Evolutionary conservation across 2,888 invertebrate genomes (phyloP).

Genomic region (Campoplex capitator): DNA sequence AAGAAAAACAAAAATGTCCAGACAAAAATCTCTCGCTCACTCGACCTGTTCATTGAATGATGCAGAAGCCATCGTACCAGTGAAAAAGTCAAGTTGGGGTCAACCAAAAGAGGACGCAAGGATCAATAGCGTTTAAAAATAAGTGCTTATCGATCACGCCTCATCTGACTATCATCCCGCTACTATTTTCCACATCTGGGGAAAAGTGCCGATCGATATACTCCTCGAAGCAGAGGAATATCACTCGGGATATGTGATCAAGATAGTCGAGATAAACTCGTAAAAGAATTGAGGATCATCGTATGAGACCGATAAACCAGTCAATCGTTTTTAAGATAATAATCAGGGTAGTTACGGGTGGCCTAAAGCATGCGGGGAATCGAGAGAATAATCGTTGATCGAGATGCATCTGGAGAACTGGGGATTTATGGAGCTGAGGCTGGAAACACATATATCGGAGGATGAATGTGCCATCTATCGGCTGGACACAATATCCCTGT

Average conservation of each 20-base stretch:
- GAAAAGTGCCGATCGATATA: not conserved
- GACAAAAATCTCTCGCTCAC: not conserved
- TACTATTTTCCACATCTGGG: not conserved
- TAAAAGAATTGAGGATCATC: not conserved
- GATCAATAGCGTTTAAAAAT: conserved; percentile 64
- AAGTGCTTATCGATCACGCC: conserved; percentile 51
- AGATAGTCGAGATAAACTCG: not conserved
- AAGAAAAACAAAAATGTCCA: not conserved
- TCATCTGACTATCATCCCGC: conserved; percentile 5
- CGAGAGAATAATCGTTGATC: conserved; percentile 7
- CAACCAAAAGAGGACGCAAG: conserved; percentile 33
- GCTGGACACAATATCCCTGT: conserved; percentile 73
- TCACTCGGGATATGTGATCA: not conserved
- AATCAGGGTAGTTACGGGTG: not conserved
- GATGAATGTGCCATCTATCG: conserved; percentile 47
- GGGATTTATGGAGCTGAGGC: conserved; percentile 44
- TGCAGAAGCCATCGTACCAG: conserved; percentile 16
- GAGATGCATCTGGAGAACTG: conserved; percentile 18
- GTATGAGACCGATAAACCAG: not conserved
- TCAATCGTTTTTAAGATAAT: not conserved
- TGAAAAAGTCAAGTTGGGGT: conserved; percentile 15
- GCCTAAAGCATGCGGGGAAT: not conserved
- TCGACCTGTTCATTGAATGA: conserved; percentile 48
- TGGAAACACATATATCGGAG: conserved; percentile 20
- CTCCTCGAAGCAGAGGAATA: not conserved